A percentile compares a stretch with the other conserved stretches of the same genome.
Conservation (phyloP, 2,113 vertebrate species). For the Calyptommatus sinebrachiatus region DNA sequence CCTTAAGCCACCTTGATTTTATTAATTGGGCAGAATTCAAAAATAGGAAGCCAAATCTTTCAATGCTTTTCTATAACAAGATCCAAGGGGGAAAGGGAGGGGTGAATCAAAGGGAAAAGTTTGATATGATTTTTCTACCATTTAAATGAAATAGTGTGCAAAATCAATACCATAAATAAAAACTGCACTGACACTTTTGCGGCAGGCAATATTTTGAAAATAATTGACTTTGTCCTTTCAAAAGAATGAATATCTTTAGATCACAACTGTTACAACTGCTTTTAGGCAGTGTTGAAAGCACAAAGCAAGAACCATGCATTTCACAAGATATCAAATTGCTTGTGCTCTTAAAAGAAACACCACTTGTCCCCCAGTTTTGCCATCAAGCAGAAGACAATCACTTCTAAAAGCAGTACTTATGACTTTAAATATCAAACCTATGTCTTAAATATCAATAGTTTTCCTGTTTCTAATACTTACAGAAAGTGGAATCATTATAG, state of each 20-base stretch:
- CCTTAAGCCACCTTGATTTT: too few relatives aligned
- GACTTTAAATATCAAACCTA: neutral
- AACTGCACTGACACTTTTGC: slow-evolving; percentile 57
- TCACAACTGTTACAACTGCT: slow-evolving; percentile 51
- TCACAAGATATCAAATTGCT: slow-evolving; percentile 46
- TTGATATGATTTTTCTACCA: slow-evolving; percentile 53
- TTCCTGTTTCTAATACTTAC: neutral
- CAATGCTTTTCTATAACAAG: slow-evolving; percentile 34
- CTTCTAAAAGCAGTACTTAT: slow-evolving; percentile 36
- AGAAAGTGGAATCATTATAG: too few relatives aligned
- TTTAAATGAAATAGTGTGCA: slow-evolving; percentile 53
- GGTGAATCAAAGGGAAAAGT: slow-evolving; percentile 49
- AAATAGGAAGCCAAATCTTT: neutral
- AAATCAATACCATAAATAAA: slow-evolving; percentile 63
- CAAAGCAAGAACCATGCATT: slow-evolving; percentile 44
- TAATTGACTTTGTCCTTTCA: slow-evolving; percentile 71
- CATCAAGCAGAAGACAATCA: slow-evolving; percentile 28
- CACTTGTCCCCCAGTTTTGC: slow-evolving; percentile 19
- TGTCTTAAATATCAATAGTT: neutral
- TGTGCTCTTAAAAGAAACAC: slow-evolving; percentile 28
- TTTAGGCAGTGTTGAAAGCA: slow-evolving; percentile 54
- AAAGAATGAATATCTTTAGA: slow-evolving; percentile 67
- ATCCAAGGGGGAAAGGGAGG: slow-evolving; percentile 50
- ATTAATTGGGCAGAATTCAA: too few relatives aligned
- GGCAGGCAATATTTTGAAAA: slow-evolving; percentile 64